These are phyloP conservation scores for Yasuhikotakia modesta DNA, from an alignment of 2,797 vertebrate genomes.

Conservation along the genomic window DNA sequence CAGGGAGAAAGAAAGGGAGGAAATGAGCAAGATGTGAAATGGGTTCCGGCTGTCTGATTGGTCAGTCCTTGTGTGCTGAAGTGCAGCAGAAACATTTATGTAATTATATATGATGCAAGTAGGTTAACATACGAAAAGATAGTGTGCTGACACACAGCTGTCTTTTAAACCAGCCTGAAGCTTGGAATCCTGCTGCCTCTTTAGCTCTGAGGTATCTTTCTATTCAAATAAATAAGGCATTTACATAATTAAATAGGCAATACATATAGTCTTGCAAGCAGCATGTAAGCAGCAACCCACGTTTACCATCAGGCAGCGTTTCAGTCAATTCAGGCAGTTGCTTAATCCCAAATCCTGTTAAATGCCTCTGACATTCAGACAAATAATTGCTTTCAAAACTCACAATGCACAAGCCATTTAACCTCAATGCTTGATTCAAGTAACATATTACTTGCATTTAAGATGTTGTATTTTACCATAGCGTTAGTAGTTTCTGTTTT, in stretches of 20 bases:
- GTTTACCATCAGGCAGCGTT: slow-evolving; percentile 22
- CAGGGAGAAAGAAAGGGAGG: slow-evolving; percentile 34
- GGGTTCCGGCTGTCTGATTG: slow-evolving; percentile 31
- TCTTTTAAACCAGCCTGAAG: not conserved
- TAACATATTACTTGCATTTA: slow-evolving; percentile 5
- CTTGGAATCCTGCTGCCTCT: not conserved
- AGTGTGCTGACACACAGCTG: not conserved
- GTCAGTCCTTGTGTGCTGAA: slow-evolving; percentile 7
- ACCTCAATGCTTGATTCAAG: not conserved
- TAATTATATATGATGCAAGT: not conserved
- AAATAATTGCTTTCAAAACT: slow-evolving; percentile 23
- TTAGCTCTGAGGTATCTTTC: slow-evolving; percentile 2
- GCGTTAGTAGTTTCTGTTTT: too few species aligned
- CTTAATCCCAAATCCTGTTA: slow-evolving; percentile 36
- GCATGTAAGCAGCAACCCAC: slow-evolving; percentile 5
- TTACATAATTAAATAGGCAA: not conserved
- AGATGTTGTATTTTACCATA: slow-evolving; percentile 1
- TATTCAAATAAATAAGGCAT: slow-evolving; percentile 20
- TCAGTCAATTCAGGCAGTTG: slow-evolving; percentile 5
- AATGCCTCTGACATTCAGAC: slow-evolving; percentile 24
- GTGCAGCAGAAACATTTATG: not conserved
- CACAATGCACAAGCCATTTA: slow-evolving; percentile 21
- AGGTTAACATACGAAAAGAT: not conserved
- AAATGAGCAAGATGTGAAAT: slow-evolving; percentile 10
- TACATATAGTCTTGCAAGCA: not conserved